phyloP scores from a whole-genome alignment of 2,888 invertebrate genomes.

The Harpalus rubripes region DNA sequence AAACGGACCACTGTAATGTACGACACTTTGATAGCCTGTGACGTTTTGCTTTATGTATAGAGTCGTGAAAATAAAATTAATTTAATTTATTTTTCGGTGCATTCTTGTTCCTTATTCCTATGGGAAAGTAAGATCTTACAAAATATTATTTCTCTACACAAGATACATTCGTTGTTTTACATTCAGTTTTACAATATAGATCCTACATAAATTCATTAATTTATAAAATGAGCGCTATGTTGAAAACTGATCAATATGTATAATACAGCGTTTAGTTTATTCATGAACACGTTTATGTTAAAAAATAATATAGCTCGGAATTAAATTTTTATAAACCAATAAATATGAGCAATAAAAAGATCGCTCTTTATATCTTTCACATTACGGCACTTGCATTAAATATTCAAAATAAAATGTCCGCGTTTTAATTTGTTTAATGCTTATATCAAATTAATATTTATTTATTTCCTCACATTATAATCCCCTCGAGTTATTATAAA shows the following conservation, averaged over 20 bases:
- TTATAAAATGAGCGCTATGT: not conserved
- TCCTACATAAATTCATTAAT: not conserved
- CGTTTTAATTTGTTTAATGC: not conserved
- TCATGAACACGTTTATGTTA: not conserved
- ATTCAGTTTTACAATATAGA: no score
- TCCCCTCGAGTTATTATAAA: conserved; percentile 1
- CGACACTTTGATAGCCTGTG: no score
- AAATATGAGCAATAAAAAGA: not conserved
- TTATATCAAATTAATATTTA: not conserved
- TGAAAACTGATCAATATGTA: not conserved
- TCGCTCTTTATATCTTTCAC: not conserved
- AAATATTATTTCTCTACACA: no score
- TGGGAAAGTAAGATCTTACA: no score
- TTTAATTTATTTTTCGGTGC: no score
- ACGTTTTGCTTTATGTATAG: no score
- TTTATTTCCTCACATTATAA: conserved; percentile 18
- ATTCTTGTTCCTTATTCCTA: no score
- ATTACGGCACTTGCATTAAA: no score
- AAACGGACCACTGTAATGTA: no score
- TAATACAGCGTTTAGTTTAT: not conserved
- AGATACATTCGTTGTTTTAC: no score
- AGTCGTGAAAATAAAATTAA: no score
- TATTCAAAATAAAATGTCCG: no score
- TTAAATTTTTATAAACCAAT: not conserved
- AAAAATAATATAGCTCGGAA: not conserved